Conservation (phyloP, 1,140 invertebrate species). For the Lasaia peninsularis region DNA sequence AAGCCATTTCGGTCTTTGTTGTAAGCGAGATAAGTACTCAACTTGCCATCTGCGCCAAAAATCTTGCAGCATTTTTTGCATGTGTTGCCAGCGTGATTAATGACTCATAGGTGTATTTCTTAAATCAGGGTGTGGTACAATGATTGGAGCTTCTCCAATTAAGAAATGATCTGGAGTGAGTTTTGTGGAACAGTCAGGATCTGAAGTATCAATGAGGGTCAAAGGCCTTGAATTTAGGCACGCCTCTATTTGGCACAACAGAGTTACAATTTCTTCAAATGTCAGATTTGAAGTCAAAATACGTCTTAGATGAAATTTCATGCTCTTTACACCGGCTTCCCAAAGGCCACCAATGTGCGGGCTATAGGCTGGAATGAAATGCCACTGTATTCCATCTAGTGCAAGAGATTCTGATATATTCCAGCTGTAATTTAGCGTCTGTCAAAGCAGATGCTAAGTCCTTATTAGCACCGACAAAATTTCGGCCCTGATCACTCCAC, state of each 20-base stretch:
- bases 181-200: not conserved
- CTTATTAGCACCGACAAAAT: slow-evolving; percentile 27
- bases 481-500: slow-evolving; percentile 29
- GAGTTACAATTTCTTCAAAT: slow-evolving; percentile 19
- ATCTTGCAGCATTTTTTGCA: slow-evolving; percentile 26
- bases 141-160: slow-evolving; percentile 17
- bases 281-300: slow-evolving; percentile 17
- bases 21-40: too few relatives aligned
- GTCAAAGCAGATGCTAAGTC: slow-evolving; percentile 9
- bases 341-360: slow-evolving; percentile 21
- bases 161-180: slow-evolving; percentile 23
- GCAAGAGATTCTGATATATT: slow-evolving; percentile 3
- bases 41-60: slow-evolving; percentile 18
- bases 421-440: not conserved
- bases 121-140: slow-evolving; percentile 9
- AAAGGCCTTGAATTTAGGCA: slow-evolving; percentile 22
- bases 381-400: slow-evolving; percentile 16
- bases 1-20: too few relatives aligned
- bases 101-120: slow-evolving; percentile 13
- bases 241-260: slow-evolving; percentile 22
- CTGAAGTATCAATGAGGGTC: slow-evolving; percentile 14
- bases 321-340: slow-evolving; percentile 20
- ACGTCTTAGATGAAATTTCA: slow-evolving; percentile 16
- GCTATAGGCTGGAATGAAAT: slow-evolving; percentile 19
- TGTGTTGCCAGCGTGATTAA: slow-evolving; percentile 23